phyloP scores from a whole-genome alignment of 2,888 invertebrate genomes.

The Cantharis lateralis region DNA sequence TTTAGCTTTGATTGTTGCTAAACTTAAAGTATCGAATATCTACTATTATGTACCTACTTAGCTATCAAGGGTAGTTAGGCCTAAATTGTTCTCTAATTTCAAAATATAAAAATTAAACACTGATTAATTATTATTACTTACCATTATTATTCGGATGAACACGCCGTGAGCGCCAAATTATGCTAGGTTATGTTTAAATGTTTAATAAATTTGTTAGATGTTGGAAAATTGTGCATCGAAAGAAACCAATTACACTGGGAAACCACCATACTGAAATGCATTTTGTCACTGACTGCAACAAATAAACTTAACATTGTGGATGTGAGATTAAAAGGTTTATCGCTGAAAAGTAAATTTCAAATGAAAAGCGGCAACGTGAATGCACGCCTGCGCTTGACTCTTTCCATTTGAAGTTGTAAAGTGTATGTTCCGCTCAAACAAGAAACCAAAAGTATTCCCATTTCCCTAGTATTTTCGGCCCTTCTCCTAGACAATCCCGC shows the following conservation, averaged over 20 bases:
- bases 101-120: background rate
- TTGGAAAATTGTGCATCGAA: background rate
- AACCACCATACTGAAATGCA: background rate
- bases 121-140: background rate
- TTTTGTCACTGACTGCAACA: background rate
- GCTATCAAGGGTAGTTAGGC: background rate
- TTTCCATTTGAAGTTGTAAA: background rate
- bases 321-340: background rate
- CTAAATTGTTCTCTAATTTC: background rate
- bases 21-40: no score
- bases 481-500: constrained; percentile 45
- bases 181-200: background rate
- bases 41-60: background rate
- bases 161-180: background rate
- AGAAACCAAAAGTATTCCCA: constrained; percentile 25
- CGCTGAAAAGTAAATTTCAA: constrained; percentile 3
- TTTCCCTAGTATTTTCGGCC: constrained; percentile 48
- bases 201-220: background rate
- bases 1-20: background rate
- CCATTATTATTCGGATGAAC: background rate
- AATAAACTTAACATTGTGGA: background rate
- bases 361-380: constrained; percentile 45
- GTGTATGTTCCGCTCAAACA: constrained; percentile 30
- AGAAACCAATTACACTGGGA: background rate
- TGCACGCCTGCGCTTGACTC: constrained; percentile 42